Evolutionary conservation across 2,888 invertebrate species (phyloP), one percentile per base, ranked within the genome.

Genomic region (Uloborus plumipes): DNA sequence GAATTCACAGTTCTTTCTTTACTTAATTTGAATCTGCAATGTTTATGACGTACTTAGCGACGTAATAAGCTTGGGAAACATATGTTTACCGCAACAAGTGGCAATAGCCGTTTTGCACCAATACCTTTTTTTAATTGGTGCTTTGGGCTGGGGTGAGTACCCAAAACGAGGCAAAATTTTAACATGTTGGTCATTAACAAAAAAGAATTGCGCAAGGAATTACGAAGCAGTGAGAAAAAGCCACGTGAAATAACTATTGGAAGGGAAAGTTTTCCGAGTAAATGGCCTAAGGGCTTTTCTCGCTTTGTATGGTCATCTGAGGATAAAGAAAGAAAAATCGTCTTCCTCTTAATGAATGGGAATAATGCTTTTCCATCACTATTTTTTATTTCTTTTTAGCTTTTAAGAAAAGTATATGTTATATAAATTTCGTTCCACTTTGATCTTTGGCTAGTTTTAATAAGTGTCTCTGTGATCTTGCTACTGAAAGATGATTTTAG

Each of bases 261-360:
- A 49, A 65, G 72, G 72, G 58, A 70, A 75, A 75, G 64, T 26
- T 11, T 49, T 49, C 15, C n/a, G 69, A 58, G 39, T 64, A 73
- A 62, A 69, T 51, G 58, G n/a, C 74, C 70, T 49, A 39, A 74
- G 74, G 74, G 74, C 74, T 58, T 70, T 74, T 74, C 74, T 65
- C 80, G 39, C 39, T 39, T 39, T 39, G 39, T 39, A 39, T 39
- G 55, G 55, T 20, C 55, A 55, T 55, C 18, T 55, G 55, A 55
- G 55, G 55, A 55, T 20, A 18, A 55, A 20, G n/a, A 18, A 18
- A 55, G 15, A 55, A 6, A 55, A 55, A 18, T 55, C 39, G 39
- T 39, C 39, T 39, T 39, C 20, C 55, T 20, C 20, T 20, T 20
- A 55, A 55, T 55, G 14, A n/a, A 55, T 55, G 39, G 39, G 39